Percentiles rank a stretch among this genome's conserved stretches.
These are phyloP conservation scores for Ormyrus rosae DNA, from an alignment of 2,888 invertebrate genomes.

Conservation along the genomic window DNA sequence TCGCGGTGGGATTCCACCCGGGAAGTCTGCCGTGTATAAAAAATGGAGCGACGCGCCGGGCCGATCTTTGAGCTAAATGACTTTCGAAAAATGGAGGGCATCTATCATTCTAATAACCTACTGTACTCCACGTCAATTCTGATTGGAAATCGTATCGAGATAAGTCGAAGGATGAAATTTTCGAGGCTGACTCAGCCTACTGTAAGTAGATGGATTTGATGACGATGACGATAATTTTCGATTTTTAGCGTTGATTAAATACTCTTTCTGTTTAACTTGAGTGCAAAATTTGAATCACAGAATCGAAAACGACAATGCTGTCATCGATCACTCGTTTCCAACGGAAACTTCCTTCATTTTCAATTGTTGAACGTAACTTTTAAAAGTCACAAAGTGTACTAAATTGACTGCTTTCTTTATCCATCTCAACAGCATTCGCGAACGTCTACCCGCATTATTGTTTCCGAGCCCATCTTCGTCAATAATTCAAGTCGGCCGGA, in stretches of 20 bases:
- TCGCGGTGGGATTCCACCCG: slow-evolving; percentile 22
- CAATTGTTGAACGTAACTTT: no score
- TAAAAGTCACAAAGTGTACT: no score
- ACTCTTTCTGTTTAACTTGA: no score
- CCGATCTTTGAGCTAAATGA: slow-evolving; percentile 38
- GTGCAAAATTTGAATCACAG: no score
- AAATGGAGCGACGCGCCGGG: neutral
- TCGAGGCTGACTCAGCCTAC: slow-evolving; percentile 4
- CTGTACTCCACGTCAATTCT: slow-evolving; percentile 39
- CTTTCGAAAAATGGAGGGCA: slow-evolving; percentile 43
- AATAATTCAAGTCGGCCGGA: neutral
- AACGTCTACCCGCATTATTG: no score
- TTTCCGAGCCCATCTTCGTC: no score
- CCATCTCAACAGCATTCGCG: no score
- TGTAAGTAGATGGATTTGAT: slow-evolving; percentile 6
- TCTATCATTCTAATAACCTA: slow-evolving; percentile 47
- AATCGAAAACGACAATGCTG: no score
- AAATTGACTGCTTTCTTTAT: no score
- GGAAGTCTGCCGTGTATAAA: slow-evolving; percentile 23
- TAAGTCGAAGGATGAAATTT: slow-evolving; percentile 40
- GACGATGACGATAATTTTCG: neutral
- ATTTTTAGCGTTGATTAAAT: slow-evolving; percentile 2
- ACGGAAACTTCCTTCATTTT: no score
- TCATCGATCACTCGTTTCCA: no score
- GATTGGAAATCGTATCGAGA: slow-evolving; percentile 50